phyloP scores from a whole-genome alignment of 2,888 invertebrate species.

The Troglohyphantes excavatus region DNA sequence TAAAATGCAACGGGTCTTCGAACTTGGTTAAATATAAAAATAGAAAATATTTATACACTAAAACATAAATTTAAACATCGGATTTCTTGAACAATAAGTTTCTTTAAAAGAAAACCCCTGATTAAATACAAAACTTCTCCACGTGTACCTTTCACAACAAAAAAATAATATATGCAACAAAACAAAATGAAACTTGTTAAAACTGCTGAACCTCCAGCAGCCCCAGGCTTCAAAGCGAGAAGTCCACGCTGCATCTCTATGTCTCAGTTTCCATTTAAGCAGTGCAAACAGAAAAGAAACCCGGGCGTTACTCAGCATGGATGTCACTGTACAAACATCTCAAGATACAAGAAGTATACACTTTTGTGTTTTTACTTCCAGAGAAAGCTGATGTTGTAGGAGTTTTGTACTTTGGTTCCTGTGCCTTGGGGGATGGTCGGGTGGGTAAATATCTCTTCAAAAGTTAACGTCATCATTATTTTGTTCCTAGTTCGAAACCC shows the following conservation, averaged over 20 bases:
- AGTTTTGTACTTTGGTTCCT: background rate
- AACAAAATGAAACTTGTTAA: background rate
- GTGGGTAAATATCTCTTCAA: background rate
- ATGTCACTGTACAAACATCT: slow-evolving; percentile 37
- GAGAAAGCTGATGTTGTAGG: background rate
- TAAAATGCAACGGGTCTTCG: too few relatives aligned
- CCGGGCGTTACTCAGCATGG: background rate
- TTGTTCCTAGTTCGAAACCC: slow-evolving; percentile 1
- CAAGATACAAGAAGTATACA: background rate
- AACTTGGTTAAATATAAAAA: too few relatives aligned
- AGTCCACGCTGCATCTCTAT: background rate
- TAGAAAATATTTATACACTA: too few relatives aligned
- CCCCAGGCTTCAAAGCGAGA: background rate
- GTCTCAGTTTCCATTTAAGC: background rate
- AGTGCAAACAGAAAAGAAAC: slow-evolving; percentile 10
- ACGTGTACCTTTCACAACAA: too few relatives aligned
- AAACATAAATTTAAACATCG: too few relatives aligned
- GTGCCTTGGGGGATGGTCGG: background rate
- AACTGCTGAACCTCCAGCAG: background rate
- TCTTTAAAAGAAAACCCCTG: too few relatives aligned
- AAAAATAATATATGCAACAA: too few relatives aligned
- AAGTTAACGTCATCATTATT: slow-evolving; percentile 9
- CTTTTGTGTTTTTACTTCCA: slow-evolving; percentile 16
- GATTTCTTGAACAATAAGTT: too few relatives aligned
- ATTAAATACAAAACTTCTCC: too few relatives aligned